These are phyloP conservation scores for Hylia prasina DNA, from an alignment of 2,113 vertebrate genomes.

Conservation along the genomic window DNA sequence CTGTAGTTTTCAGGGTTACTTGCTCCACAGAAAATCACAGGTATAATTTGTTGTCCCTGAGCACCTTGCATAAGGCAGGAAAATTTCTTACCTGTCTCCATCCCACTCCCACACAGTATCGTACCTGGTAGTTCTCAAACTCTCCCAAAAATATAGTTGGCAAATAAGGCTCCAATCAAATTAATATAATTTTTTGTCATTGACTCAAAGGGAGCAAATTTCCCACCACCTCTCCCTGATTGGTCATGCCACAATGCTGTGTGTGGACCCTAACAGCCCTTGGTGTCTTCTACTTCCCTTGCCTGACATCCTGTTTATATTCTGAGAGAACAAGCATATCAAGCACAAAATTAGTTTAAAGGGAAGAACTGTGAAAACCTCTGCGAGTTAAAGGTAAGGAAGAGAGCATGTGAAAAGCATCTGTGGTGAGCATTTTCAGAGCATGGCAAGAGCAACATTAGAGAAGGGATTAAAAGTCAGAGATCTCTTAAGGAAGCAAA, in stretches of 20 bases:
- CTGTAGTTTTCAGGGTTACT: background rate
- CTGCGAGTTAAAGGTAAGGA: background rate
- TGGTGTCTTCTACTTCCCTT: background rate
- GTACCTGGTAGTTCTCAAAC: background rate
- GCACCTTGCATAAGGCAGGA: background rate
- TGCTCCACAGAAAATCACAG: background rate
- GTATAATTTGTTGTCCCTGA: background rate
- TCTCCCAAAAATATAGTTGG: background rate
- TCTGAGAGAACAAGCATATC: background rate
- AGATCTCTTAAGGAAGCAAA: background rate
- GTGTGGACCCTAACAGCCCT: background rate
- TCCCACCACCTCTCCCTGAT: background rate
- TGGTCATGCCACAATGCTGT: background rate
- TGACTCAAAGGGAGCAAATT: background rate
- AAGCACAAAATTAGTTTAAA: background rate
- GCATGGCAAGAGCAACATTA: background rate
- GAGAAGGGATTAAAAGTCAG: background rate
- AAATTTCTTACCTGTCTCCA: background rate
- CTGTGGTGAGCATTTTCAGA: background rate
- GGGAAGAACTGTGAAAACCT: background rate
- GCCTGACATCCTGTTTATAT: background rate
- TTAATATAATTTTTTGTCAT: background rate
- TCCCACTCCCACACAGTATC: rapidly evolving
- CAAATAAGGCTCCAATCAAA: background rate
- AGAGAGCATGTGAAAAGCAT: background rate